Conservation (phyloP, 2,888 invertebrate species). For the Spisula solida region DNA sequence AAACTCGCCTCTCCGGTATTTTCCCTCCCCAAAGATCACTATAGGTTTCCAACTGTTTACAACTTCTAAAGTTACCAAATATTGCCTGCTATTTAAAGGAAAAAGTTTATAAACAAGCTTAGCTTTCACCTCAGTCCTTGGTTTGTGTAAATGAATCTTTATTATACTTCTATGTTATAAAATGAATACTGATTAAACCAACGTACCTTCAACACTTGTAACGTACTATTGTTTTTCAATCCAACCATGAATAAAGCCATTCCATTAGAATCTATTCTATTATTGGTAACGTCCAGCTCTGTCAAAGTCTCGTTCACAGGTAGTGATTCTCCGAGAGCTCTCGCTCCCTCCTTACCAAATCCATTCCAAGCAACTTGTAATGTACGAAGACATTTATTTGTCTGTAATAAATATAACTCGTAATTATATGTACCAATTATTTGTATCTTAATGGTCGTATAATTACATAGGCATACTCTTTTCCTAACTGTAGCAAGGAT, state of each 20-base stretch:
- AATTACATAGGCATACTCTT: no score
- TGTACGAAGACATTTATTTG: slow-evolving; percentile 72
- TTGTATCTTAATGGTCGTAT: no score
- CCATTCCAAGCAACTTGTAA: slow-evolving; percentile 83
- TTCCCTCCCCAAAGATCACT: no score
- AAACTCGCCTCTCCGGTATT: no score
- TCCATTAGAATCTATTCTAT: slow-evolving; percentile 79
- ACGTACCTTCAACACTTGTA: slow-evolving; percentile 73
- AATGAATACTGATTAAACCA: neutral
- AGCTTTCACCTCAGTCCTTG: no score
- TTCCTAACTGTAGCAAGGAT: no score
- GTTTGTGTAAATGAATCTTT: no score
- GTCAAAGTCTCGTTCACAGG: slow-evolving; percentile 74
- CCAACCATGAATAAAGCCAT: slow-evolving; percentile 78
- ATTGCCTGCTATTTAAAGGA: no score
- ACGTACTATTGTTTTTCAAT: slow-evolving; percentile 73
- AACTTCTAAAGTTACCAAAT: no score
- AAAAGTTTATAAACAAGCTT: no score
- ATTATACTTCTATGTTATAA: no score
- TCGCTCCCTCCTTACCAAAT: slow-evolving; percentile 81
- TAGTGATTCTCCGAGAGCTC: slow-evolving; percentile 76
- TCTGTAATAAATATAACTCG: slow-evolving; percentile 61
- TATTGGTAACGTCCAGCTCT: slow-evolving; percentile 80
- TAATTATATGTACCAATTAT: neutral
- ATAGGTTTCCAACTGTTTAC: no score